phyloP scores from a whole-genome alignment of 2,888 invertebrate species.

The Rhingia rostrata region DNA sequence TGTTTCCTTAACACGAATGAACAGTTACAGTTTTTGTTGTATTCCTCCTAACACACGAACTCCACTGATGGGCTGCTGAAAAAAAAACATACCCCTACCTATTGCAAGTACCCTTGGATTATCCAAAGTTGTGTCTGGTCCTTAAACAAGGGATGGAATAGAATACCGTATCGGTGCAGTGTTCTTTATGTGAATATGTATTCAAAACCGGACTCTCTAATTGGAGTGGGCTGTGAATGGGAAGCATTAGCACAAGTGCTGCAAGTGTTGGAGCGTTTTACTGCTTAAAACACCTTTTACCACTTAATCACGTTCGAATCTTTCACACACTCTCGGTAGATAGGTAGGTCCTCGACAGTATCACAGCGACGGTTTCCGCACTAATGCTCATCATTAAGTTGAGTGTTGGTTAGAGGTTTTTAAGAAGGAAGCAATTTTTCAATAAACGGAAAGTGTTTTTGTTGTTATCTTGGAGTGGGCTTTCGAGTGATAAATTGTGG shows the following conservation, averaged over 20 bases:
- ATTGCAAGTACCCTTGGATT: not conserved
- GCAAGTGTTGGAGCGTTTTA: slow-evolving; percentile 49
- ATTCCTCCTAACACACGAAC: not conserved
- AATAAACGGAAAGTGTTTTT: not conserved
- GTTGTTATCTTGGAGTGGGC: not conserved
- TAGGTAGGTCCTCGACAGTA: slow-evolving; percentile 9
- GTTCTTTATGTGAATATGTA: slow-evolving; percentile 34
- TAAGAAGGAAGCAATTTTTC: slow-evolving; percentile 21
- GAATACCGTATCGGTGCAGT: not conserved
- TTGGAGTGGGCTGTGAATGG: slow-evolving; percentile 61
- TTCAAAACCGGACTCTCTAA: slow-evolving; percentile 58
- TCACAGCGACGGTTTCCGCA: slow-evolving; percentile 11
- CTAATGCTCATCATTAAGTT: slow-evolving; percentile 51
- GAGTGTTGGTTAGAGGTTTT: slow-evolving; percentile 20
- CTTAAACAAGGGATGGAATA: not conserved
- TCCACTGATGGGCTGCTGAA: not conserved
- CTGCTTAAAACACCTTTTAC: slow-evolving; percentile 21
- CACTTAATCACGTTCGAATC: slow-evolving; percentile 65
- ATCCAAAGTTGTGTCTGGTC: not conserved
- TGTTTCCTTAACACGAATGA: slow-evolving; percentile 27
- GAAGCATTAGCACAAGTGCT: slow-evolving; percentile 7
- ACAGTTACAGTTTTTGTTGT: slow-evolving; percentile 1
- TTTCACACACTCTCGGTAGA: not conserved
- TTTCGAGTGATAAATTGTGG: too few relatives aligned
- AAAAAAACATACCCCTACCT: not conserved